These are phyloP conservation scores for Hippasteria phrygiana DNA, from an alignment of 53 echinoderm and acorn worm species.

Conservation along the genomic window DNA sequence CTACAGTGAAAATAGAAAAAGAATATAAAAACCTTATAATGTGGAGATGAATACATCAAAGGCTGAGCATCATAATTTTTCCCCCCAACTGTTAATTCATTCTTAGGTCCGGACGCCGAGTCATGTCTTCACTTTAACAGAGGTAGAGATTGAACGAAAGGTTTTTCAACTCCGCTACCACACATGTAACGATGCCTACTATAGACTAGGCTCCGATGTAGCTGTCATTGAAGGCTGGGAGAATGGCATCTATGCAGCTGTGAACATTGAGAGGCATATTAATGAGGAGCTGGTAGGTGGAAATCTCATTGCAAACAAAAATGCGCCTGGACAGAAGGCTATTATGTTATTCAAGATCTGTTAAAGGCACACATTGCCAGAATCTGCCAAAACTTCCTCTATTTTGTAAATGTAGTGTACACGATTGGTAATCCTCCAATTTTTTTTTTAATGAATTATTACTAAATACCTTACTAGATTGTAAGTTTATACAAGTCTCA, in stretches of 20 bases:
- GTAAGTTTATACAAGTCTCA: too few relatives aligned
- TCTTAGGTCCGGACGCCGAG: constrained; percentile 42
- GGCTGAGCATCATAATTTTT: neutral
- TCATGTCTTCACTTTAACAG: constrained; percentile 61
- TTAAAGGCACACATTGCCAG: too few relatives aligned
- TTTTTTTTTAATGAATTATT: too few relatives aligned
- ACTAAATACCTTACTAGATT: too few relatives aligned
- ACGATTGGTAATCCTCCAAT: too few relatives aligned
- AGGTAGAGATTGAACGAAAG: constrained; percentile 40
- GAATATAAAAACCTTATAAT: too few relatives aligned
- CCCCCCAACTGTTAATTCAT: neutral
- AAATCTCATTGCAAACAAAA: neutral
- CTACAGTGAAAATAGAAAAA: too few relatives aligned
- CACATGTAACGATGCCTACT: constrained; percentile 69
- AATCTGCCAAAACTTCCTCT: too few relatives aligned
- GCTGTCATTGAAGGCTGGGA: constrained; percentile 81
- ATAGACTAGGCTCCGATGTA: constrained; percentile 45
- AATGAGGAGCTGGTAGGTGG: constrained; percentile 51
- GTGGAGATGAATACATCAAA: too few relatives aligned
- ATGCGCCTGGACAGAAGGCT: too few relatives aligned
- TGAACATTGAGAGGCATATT: constrained; percentile 66
- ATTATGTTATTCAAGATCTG: too few relatives aligned
- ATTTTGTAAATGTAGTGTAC: too few relatives aligned
- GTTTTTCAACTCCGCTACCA: constrained; percentile 75
- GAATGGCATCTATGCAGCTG: constrained; percentile 75